Evolutionary conservation across 1,140 invertebrate genomes (phyloP).

Genomic region (Brachionus plicatilis): DNA sequence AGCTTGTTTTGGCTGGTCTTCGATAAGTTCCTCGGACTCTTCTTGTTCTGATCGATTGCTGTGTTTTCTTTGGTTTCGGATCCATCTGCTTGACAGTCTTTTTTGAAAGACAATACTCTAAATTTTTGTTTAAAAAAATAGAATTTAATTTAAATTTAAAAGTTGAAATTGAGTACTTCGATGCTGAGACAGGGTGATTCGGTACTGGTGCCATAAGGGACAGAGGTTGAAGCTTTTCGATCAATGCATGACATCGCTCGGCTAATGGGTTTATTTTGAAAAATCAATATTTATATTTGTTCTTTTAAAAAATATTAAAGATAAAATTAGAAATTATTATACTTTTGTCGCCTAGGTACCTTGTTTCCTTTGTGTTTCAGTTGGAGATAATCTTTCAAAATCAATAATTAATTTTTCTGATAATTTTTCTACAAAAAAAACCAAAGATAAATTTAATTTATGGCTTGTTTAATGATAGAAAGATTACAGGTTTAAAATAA

Average conservation of each 20-base stretch:
- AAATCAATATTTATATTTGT: not conserved
- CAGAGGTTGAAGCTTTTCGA: not conserved
- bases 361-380: not conserved
- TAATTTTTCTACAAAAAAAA: not conserved
- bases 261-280: not conserved
- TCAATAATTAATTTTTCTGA: not conserved
- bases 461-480: not conserved
- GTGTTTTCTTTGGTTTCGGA: not conserved
- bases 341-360: not conserved
- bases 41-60: not conserved
- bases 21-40: not conserved
- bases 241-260: not conserved
- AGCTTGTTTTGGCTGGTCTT: not conserved
- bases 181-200: not conserved
- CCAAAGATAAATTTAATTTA: not conserved
- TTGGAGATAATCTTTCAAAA: not conserved
- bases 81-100: not conserved
- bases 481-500: not conserved
- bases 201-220: not conserved
- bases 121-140: not conserved
- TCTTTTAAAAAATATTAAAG: not conserved
- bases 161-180: not conserved
- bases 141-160: not conserved
- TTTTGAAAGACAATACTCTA: conserved; percentile 3
- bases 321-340: not conserved